phyloP scores from a whole-genome alignment of 2,797 vertebrate genomes.

The Hozukius guyotensis region DNA sequence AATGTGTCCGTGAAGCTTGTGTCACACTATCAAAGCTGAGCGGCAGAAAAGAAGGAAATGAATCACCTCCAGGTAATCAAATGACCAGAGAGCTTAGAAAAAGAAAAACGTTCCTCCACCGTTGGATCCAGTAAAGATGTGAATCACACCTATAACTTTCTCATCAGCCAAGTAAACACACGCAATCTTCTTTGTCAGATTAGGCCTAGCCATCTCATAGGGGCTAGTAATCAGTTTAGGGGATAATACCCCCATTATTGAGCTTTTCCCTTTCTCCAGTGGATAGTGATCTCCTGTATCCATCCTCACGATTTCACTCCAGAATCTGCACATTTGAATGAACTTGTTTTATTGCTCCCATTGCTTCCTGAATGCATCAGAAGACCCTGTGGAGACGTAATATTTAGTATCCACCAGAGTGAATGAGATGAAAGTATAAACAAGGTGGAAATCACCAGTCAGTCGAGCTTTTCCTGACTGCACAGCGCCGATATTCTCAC shows the following conservation, averaged over 20 bases:
- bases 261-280: constrained; percentile 57
- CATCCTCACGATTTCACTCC: constrained; percentile 26
- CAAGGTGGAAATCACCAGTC: constrained; percentile 18
- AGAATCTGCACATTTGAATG: constrained; percentile 39
- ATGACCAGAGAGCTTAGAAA: constrained; percentile 1
- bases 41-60: constrained; percentile 26
- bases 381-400: constrained; percentile 1
- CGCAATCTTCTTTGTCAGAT: constrained; percentile 52
- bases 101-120: background rate
- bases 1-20: constrained; percentile 8
- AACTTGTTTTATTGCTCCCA: constrained; percentile 31
- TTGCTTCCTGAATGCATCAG: constrained; percentile 7
- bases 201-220: constrained; percentile 44
- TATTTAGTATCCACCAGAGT: constrained; percentile 10
- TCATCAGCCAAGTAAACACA: constrained; percentile 52
- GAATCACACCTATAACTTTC: constrained; percentile 43
- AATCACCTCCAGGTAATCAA: constrained; percentile 51
- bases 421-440: constrained; percentile 24
- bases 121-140: constrained; percentile 14
- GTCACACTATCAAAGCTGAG: constrained; percentile 46
- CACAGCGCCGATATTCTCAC: constrained; percentile 1
- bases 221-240: constrained; percentile 66
- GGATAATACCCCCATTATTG: constrained; percentile 62
- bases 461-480: background rate
- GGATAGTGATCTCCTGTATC: constrained; percentile 37